Conservation (phyloP, 2,888 invertebrate species). For the Stenoptilia bipunctidactyla region DNA sequence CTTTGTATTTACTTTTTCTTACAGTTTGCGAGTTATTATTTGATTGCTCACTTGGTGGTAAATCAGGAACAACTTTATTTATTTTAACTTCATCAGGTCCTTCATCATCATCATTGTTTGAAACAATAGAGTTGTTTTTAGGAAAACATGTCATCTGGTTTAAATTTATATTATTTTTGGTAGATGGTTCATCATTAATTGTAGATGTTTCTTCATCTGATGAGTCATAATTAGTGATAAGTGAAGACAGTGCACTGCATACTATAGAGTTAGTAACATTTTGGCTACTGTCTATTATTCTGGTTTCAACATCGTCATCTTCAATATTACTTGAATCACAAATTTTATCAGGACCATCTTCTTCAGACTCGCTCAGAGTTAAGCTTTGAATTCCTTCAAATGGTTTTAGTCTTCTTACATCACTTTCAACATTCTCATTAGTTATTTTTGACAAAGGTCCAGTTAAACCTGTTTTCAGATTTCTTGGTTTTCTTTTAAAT, state of each 20-base stretch:
- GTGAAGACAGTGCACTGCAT: slow-evolving; percentile 67
- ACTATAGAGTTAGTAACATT: slow-evolving; percentile 18
- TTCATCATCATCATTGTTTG: slow-evolving; percentile 22
- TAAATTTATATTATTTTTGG: too few relatives aligned
- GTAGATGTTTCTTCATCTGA: slow-evolving; percentile 52
- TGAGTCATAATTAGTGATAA: slow-evolving; percentile 70
- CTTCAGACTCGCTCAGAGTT: slow-evolving; percentile 25
- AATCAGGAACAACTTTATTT: slow-evolving; percentile 19
- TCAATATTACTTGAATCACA: slow-evolving; percentile 33
- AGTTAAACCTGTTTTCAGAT: slow-evolving; percentile 11
- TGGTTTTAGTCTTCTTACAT: slow-evolving; percentile 41
- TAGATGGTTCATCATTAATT: slow-evolving; percentile 7
- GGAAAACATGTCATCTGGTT: slow-evolving; percentile 4
- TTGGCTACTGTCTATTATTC: not conserved
- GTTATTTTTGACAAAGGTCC: slow-evolving; percentile 13
- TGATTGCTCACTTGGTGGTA: not conserved
- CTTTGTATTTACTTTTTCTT: not conserved
- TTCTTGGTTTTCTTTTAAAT: slow-evolving; percentile 18
- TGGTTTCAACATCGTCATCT: slow-evolving; percentile 35
- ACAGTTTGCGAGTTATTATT: not conserved
- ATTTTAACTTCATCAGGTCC: slow-evolving; percentile 62
- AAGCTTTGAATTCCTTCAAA: slow-evolving; percentile 61
- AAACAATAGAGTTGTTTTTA: slow-evolving; percentile 7
- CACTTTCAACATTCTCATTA: slow-evolving; percentile 13
- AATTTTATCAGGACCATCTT: slow-evolving; percentile 18